Conservation (phyloP, 2,797 vertebrate genomes). For the Diglossa cyanea region DNA sequence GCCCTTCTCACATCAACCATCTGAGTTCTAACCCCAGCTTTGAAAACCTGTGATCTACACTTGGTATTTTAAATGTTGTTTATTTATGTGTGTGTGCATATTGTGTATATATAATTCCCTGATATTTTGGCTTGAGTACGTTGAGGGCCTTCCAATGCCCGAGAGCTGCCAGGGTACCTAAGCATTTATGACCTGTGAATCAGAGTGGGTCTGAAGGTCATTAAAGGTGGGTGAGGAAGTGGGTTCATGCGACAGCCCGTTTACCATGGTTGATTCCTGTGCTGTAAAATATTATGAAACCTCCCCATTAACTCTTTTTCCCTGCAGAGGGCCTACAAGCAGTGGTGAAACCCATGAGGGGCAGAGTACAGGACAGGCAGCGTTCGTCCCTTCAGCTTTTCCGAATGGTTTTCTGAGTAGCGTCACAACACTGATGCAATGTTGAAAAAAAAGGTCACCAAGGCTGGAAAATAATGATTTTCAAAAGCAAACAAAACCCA, state of each 20-base stretch:
- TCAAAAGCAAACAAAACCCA: slow-evolving; percentile 36
- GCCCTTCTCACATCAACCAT: not conserved
- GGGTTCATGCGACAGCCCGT: not conserved
- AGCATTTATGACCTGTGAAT: slow-evolving; percentile 28
- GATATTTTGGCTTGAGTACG: not conserved
- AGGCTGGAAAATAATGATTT: slow-evolving; percentile 47
- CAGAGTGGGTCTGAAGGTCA: slow-evolving; percentile 43
- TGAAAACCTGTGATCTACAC: not conserved
- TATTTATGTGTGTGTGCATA: not conserved
- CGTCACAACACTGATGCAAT: not conserved
- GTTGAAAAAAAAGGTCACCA: not conserved
- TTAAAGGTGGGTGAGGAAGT: not conserved
- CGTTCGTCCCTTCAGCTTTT: not conserved
- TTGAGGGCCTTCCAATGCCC: not conserved
- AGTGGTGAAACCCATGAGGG: not conserved
- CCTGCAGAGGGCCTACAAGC: not conserved
- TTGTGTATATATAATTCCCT: not conserved
- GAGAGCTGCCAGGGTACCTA: not conserved
- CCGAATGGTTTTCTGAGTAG: not conserved
- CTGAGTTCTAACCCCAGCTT: not conserved
- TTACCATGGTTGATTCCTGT: not conserved
- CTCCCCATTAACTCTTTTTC: not conserved
- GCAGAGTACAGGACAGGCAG: not conserved
- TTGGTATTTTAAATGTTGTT: not conserved
- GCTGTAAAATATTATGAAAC: slow-evolving; percentile 5